Percentiles rank a stretch among this genome's conserved stretches.
phyloP scores from a whole-genome alignment of 35 echinoderm and acorn worm genomes.

The Acanthaster planci region DNA sequence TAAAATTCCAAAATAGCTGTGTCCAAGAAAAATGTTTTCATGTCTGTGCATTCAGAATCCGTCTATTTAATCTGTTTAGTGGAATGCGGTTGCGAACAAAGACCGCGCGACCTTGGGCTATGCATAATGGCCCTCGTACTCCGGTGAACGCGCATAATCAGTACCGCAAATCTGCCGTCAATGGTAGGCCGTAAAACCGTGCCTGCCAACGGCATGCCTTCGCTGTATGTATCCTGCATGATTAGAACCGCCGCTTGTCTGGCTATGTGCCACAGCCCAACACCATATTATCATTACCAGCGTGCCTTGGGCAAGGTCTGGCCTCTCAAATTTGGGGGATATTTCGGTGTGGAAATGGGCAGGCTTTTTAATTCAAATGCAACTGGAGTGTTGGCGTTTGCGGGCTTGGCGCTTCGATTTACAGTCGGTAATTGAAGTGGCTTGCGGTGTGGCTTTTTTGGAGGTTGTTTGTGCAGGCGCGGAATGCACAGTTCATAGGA shows the following conservation, averaged over 20 bases:
- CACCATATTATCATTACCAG: no score
- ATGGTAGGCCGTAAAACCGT: background rate
- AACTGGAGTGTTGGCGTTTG: background rate
- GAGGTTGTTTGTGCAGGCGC: conserved; percentile 19
- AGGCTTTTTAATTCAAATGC: conserved; percentile 8
- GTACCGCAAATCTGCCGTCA: conserved; percentile 15
- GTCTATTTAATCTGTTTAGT: background rate
- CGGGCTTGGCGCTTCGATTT: no score
- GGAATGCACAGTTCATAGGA: conserved; percentile 14
- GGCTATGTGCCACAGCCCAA: no score
- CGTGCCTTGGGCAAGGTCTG: background rate
- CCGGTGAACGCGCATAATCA: background rate
- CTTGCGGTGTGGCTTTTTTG: background rate
- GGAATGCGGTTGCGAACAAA: conserved; percentile 28
- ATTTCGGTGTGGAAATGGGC: background rate
- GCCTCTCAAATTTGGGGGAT: background rate
- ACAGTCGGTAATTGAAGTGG: background rate
- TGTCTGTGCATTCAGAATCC: background rate
- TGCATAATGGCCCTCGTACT: conserved; percentile 14
- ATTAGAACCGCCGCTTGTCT: no score
- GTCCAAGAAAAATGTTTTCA: no score
- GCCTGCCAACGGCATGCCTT: background rate
- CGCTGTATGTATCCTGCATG: no score
- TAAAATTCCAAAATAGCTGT: no score
- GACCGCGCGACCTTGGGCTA: background rate